phyloP scores from a whole-genome alignment of 2,888 invertebrate species.

The Oasisia sp. region DNA sequence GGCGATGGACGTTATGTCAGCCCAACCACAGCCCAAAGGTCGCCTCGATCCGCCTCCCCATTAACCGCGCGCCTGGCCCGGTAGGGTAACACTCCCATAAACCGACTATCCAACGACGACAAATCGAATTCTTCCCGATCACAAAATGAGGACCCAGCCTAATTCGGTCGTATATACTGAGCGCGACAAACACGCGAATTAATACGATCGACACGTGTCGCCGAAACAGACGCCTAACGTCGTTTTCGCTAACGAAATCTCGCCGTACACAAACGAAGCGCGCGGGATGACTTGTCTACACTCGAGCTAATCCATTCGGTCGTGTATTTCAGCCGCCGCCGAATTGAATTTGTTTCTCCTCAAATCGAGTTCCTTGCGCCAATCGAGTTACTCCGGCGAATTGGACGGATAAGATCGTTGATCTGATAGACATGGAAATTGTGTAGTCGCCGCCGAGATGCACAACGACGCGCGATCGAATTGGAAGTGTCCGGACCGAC shows the following conservation, averaged over 20 bases:
- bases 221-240: not conserved
- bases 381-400: slow-evolving; percentile 5
- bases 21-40: too few species aligned
- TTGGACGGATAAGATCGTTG: slow-evolving; percentile 17
- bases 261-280: not conserved
- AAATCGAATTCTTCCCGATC: slow-evolving; percentile 17
- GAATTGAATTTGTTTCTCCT: not conserved
- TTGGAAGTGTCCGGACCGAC: not conserved
- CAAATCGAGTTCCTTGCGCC: not conserved
- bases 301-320: not conserved
- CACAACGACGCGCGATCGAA: not conserved
- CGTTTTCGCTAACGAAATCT: not conserved
- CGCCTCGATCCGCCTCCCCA: not conserved
- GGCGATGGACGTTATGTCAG: too few species aligned
- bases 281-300: not conserved
- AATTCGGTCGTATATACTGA: slow-evolving; percentile 2
- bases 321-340: not conserved
- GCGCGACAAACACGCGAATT: not conserved
- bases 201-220: not conserved
- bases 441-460: not conserved
- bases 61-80: not conserved
- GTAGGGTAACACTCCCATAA: not conserved
- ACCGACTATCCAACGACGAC: not conserved
- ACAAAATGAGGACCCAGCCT: not conserved
- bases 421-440: not conserved